A percentile compares a stretch with the other conserved stretches of the same genome.
Evolutionary conservation across 1,140 invertebrate genomes (phyloP).

Genomic region (Galleria mellonella): DNA sequence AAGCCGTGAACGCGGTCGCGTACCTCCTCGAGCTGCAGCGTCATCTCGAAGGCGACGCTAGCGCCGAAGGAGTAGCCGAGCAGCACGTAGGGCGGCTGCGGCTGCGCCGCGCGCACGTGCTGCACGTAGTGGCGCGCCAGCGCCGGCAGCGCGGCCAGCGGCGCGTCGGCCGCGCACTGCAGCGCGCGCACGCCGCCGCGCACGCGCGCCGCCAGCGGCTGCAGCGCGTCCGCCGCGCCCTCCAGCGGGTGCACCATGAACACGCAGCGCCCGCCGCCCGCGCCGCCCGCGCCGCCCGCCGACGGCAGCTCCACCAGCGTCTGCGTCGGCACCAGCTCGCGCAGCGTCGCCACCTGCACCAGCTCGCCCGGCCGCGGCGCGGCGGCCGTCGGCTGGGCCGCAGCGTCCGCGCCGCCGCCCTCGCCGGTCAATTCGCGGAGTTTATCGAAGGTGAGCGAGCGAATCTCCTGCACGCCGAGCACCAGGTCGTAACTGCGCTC

Average conservation of each 20-base stretch:
- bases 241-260: constrained; percentile 92
- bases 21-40: constrained; percentile 83
- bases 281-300: constrained; percentile 15
- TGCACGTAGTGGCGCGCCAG: constrained; percentile 88
- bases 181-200: constrained; percentile 90
- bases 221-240: constrained; percentile 84
- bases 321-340: constrained; percentile 79
- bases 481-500: constrained; percentile 94
- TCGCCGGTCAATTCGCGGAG: constrained; percentile 79
- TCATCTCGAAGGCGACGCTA: constrained; percentile 95
- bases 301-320: constrained; percentile 76
- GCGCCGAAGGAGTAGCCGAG: constrained; percentile 97
- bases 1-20: too few species aligned
- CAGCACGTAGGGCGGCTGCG: constrained; percentile 88
- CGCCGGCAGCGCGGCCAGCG: constrained; percentile 81
- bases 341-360: constrained; percentile 61
- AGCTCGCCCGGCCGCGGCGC: constrained; percentile 20
- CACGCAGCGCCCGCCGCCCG: too few species aligned
- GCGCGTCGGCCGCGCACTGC: constrained; percentile 88
- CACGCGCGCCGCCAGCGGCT: constrained; percentile 81
- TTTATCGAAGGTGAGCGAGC: constrained; percentile 84
- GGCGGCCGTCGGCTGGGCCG: constrained; percentile 12
- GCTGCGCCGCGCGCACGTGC: constrained; percentile 85
- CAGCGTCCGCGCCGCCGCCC: constrained; percentile 26
- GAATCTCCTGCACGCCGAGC: constrained; percentile 92